A percentile compares a stretch with the other conserved stretches of the same genome.
These are phyloP conservation scores for Urechis unicinctus DNA, from an alignment of 2,888 invertebrate genomes.

Conservation along the genomic window DNA sequence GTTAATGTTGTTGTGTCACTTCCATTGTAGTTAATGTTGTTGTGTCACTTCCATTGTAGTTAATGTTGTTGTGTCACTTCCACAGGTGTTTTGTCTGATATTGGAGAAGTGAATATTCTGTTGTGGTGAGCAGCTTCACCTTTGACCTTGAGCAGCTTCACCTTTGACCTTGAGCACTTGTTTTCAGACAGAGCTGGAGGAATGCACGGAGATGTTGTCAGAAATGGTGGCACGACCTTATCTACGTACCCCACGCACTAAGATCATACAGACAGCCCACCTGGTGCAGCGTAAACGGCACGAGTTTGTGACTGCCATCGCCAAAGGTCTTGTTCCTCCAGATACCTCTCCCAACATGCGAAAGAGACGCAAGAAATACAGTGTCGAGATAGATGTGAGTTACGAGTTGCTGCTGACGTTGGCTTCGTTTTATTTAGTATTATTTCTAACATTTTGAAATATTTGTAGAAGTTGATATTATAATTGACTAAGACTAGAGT, in stretches of 20 bases:
- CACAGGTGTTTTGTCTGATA: too few relatives aligned
- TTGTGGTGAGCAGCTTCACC: too few relatives aligned
- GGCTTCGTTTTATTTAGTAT: not conserved
- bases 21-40: not conserved
- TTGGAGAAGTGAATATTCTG: too few relatives aligned
- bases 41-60: not conserved
- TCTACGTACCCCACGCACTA: slow-evolving; percentile 58
- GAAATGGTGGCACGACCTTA: slow-evolving; percentile 64
- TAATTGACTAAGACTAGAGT: too few relatives aligned
- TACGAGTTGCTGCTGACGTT: not conserved
- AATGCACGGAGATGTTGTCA: slow-evolving; percentile 61
- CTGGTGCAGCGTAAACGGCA: slow-evolving; percentile 59
- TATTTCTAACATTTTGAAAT: not conserved
- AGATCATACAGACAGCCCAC: slow-evolving; percentile 60
- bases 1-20: not conserved
- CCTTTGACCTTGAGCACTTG: too few relatives aligned
- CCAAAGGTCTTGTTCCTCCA: slow-evolving; percentile 54
- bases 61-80: not conserved
- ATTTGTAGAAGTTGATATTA: slow-evolving; percentile 2
- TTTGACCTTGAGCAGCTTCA: too few relatives aligned
- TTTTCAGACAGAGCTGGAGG: slow-evolving; percentile 61
- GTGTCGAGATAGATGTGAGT: slow-evolving; percentile 43
- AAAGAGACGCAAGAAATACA: slow-evolving; percentile 46
- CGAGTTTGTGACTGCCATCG: slow-evolving; percentile 61
- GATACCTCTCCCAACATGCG: slow-evolving; percentile 61